phyloP scores from a whole-genome alignment of 2,888 invertebrate species.

The Cotesia congregata region DNA sequence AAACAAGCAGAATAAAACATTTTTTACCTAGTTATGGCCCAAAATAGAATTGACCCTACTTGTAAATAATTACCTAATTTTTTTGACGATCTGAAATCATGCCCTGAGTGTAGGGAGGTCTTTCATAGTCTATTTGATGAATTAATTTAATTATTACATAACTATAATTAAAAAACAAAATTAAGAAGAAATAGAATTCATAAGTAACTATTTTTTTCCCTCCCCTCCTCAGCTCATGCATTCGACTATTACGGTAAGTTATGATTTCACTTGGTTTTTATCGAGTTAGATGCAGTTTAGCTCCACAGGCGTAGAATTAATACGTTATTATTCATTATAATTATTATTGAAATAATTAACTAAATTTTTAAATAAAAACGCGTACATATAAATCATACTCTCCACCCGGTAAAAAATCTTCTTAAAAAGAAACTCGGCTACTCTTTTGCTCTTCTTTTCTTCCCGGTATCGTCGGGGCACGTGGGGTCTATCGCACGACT shows the following conservation, averaged over 20 bases:
- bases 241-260: constrained; percentile 99
- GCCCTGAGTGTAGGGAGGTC: constrained; percentile 63
- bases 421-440: neutral
- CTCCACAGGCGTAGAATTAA: constrained; percentile 12
- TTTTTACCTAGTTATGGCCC: constrained; percentile 2
- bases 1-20: neutral
- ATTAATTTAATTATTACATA: constrained; percentile 16
- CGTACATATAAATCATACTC: constrained; percentile 44
- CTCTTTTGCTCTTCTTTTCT: constrained; percentile 42
- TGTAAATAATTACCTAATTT: neutral
- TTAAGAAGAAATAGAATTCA: constrained; percentile 55
- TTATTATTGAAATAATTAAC: neutral
- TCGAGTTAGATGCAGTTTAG: constrained; percentile 46
- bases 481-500: constrained; percentile 25
- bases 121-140: constrained; percentile 30
- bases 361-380: constrained; percentile 21
- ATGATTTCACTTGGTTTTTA: constrained; percentile 77
- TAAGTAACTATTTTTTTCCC: constrained; percentile 64
- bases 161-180: constrained; percentile 57
- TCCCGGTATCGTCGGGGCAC: constrained; percentile 42
- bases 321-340: constrained; percentile 14
- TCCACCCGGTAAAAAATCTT: constrained; percentile 49
- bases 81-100: constrained; percentile 35
- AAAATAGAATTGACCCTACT: too few relatives aligned
- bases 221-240: constrained; percentile 84